Base-by-base conservation (phyloP, 92 coral and sea anemone genomes). In the Umimayanthus kanabou region DNA sequence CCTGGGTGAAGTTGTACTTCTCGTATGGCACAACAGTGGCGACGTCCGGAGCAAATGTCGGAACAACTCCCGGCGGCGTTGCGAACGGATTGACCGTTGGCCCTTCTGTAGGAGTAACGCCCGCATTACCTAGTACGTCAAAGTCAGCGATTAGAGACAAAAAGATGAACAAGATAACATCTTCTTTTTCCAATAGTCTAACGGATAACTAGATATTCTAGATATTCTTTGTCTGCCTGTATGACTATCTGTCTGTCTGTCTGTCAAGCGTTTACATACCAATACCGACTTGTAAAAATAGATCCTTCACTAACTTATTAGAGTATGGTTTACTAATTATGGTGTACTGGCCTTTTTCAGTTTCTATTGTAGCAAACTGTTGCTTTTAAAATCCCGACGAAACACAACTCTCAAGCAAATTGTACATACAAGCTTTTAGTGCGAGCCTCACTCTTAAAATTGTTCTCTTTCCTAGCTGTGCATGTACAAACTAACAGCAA, bases 41-140 rank as follows among this genome's bases (percentile, higher is more conserved):
- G 39, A 85, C 84, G 87, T 92, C 97, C 47, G 97, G 97, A 4
- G 80, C 94, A 2, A 88, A 75, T 18, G 94, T 94, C 30, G 95
- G 95, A 37, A 91, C 80, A 13, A 85, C 76, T 72, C 76, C 67
- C 82, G 89, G 84, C 39, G 87, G 79, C 53, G 78, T 70, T 83
- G 78, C 78, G 11, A 83, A 83, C 26, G 87, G 87, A 28, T 83
- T 83, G 14, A 83, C 78, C 26, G 78, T 70, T 15, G 67, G 87
- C 25, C 77, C 67, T 71, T 70, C 78, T 43, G 87, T 83, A 3
- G 78, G 87, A 55, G 87, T 83, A 83, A 83, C 43, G 87, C 87
- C 87, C 4, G 87, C 87, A 83, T 83, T 83, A 83, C 87, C 87
- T 83, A 71, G 57, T 42, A 40, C 23, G 43, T 6, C 11, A 28